phyloP scores from a whole-genome alignment of 2,888 invertebrate genomes.

The Orchestes rusci region DNA sequence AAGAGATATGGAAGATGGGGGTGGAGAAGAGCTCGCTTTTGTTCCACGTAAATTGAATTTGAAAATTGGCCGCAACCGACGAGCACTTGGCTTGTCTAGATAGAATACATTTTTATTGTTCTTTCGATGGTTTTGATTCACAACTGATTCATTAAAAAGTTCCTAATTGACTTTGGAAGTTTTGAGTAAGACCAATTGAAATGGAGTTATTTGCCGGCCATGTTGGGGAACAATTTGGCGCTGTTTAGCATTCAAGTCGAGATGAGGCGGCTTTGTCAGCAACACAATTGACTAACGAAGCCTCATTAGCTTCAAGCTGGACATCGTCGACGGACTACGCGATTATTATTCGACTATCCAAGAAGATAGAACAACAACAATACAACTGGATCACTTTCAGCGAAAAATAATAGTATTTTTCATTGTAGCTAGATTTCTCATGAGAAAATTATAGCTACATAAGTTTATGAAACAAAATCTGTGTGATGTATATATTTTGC shows the following conservation, averaged over 20 bases:
- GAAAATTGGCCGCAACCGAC: no score
- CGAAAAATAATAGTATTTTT: not conserved
- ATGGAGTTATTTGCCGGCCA: no score
- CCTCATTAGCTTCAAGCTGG: slow-evolving; percentile 39
- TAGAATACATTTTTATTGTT: not conserved
- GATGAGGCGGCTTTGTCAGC: slow-evolving; percentile 36
- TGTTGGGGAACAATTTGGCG: slow-evolving; percentile 19
- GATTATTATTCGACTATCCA: slow-evolving; percentile 15
- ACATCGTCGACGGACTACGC: slow-evolving; percentile 29
- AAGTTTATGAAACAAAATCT: no score
- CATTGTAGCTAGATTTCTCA: no score
- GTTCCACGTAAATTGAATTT: slow-evolving; percentile 1
- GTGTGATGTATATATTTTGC: no score
- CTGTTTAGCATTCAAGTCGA: slow-evolving; percentile 35
- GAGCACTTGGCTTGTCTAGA: not conserved
- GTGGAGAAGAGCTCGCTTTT: slow-evolving; percentile 3
- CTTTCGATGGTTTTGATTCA: no score
- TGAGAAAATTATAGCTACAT: no score
- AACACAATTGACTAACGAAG: slow-evolving; percentile 40
- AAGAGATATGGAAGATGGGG: no score
- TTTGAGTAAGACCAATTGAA: no score
- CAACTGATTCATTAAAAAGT: no score
- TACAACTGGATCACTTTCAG: not conserved
- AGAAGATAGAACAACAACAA: slow-evolving; percentile 6
- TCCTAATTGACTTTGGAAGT: no score